Base-by-base conservation (phyloP, 2,797 vertebrate species). In the Valencia hispanica region DNA sequence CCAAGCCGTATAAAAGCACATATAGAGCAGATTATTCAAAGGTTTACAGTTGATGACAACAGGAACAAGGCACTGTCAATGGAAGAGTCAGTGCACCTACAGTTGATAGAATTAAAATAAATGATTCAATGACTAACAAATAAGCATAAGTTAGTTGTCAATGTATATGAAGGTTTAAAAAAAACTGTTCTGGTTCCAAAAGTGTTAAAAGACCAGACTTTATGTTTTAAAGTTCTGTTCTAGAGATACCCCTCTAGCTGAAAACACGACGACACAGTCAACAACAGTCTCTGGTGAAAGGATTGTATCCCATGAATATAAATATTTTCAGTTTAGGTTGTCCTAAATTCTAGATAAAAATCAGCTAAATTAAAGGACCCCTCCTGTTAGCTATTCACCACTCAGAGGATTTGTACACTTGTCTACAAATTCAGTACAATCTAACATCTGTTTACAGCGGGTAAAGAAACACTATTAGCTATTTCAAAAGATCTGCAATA, bases 1-100 rank as follows among this genome's bases (percentile, higher is more conserved):
- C 32, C 48, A 81, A 84, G 88, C 83, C 61, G 68, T 73, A 83
- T 80, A 82, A 90, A 91, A 90, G 83, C 84, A 85, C 86, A 89
- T 76, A 86, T 80, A 84, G 81, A 72, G 71, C 75, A 88, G 90
- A 91, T 92, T 89, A 90, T 70, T 55, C 5, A 77, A 74, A 75
- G 51, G 79, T 27, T 75, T 70, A 68, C 25, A 0, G 55, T 41
- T 50, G 18, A 47, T 84, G 17, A 48, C 47, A 75, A 55, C 81
- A 85, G 72, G 71, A 72, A 66, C 70, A 50, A 78, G 17, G 68
- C 53, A 69, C 45, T 66, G 68, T 41, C 71, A 32, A 34, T 32
- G 30, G 27, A 66, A 69, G 45, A 63, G 22, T 39, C 45, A 61
- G 73, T 70, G 72, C 79, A 86, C 70, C 30, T 34, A 74, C 77